A percentile compares a stretch with the other conserved stretches of the same genome.
phyloP scores from a whole-genome alignment of 2,797 vertebrate species.

The Pangasius djambal region DNA sequence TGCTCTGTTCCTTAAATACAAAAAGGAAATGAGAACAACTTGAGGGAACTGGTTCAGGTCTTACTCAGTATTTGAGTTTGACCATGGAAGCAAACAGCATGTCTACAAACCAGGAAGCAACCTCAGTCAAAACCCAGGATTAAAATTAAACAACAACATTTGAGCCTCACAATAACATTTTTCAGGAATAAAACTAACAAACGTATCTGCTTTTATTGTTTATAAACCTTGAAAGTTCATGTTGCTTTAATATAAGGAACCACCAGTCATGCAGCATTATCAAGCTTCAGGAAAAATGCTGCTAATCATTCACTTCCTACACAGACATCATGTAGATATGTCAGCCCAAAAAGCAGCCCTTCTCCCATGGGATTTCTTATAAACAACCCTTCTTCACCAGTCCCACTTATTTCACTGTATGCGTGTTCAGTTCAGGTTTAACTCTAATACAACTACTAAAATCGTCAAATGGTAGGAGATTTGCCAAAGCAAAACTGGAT shows the following conservation, averaged over 20 bases:
- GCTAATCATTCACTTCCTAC: conserved; percentile 33
- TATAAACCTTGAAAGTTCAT: background rate
- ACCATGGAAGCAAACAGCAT: conserved; percentile 67
- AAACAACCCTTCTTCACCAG: background rate
- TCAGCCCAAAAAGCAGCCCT: background rate
- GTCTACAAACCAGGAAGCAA: conserved; percentile 17
- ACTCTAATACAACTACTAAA: background rate
- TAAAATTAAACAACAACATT: background rate
- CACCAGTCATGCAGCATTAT: background rate
- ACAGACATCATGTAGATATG: background rate
- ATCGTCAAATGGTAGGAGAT: background rate
- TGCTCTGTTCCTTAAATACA: conserved; percentile 70
- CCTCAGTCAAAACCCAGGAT: background rate
- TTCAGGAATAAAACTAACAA: background rate
- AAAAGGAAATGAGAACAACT: conserved; percentile 76
- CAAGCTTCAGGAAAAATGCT: background rate
- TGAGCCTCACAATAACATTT: background rate
- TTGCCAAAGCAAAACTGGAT: background rate
- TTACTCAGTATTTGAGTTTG: conserved; percentile 69
- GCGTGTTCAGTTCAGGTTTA: no score
- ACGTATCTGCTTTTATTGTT: background rate
- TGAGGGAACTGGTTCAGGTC: conserved; percentile 73
- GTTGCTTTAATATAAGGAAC: background rate
- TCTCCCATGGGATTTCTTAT: conserved; percentile 3
- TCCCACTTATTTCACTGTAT: background rate